Percentiles rank a stretch among this genome's conserved stretches.
Evolutionary conservation across 2,113 vertebrate species (phyloP).

Genomic region (Myiopsitta monachus): DNA sequence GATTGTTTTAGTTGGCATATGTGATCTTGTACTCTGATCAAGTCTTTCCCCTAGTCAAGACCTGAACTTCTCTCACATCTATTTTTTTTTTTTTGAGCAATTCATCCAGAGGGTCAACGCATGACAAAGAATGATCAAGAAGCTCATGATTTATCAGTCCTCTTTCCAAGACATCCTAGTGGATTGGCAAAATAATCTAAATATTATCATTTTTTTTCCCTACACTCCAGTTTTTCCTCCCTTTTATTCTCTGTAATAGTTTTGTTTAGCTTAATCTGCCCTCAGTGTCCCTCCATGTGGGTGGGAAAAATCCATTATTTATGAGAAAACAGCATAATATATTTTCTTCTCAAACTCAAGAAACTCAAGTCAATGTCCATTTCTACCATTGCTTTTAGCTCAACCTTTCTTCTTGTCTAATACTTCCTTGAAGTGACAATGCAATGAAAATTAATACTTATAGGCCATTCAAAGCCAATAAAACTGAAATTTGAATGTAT

Average conservation of each 20-base stretch:
- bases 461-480: not conserved
- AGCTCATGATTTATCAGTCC: not conserved
- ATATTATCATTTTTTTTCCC: not conserved
- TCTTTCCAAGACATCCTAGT: not conserved
- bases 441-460: not conserved
- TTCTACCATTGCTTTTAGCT: not conserved
- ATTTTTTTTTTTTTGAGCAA: not conserved
- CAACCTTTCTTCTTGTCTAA: not conserved
- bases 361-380: not conserved
- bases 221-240: accelerated
- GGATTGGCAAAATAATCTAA: not conserved
- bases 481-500: not conserved
- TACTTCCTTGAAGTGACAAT: not conserved
- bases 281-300: not conserved
- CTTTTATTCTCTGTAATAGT: not conserved
- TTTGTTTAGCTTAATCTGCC: not conserved
- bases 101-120: not conserved
- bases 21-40: not conserved
- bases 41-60: not conserved
- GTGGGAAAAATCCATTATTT: not conserved
- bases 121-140: not conserved
- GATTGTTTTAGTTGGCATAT: accelerated
- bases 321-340: not conserved
- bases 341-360: not conserved
- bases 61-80: not conserved